Evolutionary conservation across 2,797 vertebrate genomes (phyloP).

Genomic region (Gastrophryne carolinensis): DNA sequence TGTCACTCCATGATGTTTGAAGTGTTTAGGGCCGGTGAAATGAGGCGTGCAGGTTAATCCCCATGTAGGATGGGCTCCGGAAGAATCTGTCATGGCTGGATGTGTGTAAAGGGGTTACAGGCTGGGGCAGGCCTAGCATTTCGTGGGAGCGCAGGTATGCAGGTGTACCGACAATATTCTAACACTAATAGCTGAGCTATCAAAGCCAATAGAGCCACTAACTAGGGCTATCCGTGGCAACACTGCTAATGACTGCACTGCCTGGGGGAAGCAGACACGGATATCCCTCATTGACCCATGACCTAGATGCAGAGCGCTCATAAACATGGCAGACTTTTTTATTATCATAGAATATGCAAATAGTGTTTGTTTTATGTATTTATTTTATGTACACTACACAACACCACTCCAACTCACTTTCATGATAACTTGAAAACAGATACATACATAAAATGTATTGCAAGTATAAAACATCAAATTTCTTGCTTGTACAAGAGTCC

Average conservation of each 20-base stretch:
- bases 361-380: no score
- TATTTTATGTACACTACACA: no score
- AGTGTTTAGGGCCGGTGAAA: slow-evolving; percentile 47
- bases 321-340: no score
- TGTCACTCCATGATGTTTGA: slow-evolving; percentile 20
- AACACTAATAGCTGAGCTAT: slow-evolving; percentile 33
- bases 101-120: slow-evolving; percentile 49
- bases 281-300: background rate
- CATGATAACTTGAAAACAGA: no score
- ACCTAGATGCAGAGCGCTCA: no score
- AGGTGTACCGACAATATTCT: slow-evolving; percentile 42
- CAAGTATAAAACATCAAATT: no score
- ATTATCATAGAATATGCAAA: no score
- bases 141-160: slow-evolving; percentile 5
- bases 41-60: slow-evolving; percentile 49
- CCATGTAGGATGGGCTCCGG: slow-evolving; percentile 37
- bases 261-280: background rate
- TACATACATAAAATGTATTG: no score
- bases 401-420: no score
- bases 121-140: slow-evolving; percentile 40
- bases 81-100: slow-evolving; percentile 49
- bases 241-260: background rate
- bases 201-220: slow-evolving; percentile 14
- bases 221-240: slow-evolving; percentile 9
- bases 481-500: no score